These are phyloP conservation scores for Glossophaga mutica DNA, from an alignment of 2,797 vertebrate species.

Conservation along the genomic window DNA sequence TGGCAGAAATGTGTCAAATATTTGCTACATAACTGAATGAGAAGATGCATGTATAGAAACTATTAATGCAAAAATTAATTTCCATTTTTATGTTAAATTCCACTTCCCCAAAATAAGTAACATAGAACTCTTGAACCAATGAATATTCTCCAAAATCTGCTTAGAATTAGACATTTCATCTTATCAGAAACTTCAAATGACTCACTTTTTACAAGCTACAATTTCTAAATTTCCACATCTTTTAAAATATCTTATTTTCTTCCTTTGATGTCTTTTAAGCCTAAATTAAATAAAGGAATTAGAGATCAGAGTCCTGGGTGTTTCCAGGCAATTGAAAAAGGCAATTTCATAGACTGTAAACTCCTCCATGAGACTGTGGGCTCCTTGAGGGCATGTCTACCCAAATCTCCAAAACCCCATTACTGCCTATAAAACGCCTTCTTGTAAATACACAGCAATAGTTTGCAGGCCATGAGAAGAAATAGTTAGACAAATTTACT, in stretches of 20 bases:
- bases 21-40: not conserved
- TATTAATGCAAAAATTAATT: not conserved
- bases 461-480: not conserved
- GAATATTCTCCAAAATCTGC: not conserved
- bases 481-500: not conserved
- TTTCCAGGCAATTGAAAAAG: conserved; percentile 55
- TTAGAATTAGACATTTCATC: not conserved
- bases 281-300: conserved; percentile 26
- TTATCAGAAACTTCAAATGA: not conserved
- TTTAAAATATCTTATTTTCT: conserved; percentile 33
- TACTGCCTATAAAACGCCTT: not conserved
- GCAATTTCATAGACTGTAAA: conserved; percentile 63
- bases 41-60: not conserved
- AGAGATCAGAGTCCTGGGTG: not conserved
- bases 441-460: not conserved
- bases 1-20: not conserved
- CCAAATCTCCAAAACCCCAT: conserved; percentile 8
- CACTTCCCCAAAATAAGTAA: not conserved
- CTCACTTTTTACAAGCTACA: not conserved
- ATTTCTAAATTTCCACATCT: conserved; percentile 15
- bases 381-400: conserved; percentile 46
- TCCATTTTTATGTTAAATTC: not conserved
- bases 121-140: not conserved
- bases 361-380: conserved; percentile 30
- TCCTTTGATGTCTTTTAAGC: conserved; percentile 4